phyloP scores from a whole-genome alignment of 1,140 invertebrate genomes.

The Rhizoglyphus robini region DNA sequence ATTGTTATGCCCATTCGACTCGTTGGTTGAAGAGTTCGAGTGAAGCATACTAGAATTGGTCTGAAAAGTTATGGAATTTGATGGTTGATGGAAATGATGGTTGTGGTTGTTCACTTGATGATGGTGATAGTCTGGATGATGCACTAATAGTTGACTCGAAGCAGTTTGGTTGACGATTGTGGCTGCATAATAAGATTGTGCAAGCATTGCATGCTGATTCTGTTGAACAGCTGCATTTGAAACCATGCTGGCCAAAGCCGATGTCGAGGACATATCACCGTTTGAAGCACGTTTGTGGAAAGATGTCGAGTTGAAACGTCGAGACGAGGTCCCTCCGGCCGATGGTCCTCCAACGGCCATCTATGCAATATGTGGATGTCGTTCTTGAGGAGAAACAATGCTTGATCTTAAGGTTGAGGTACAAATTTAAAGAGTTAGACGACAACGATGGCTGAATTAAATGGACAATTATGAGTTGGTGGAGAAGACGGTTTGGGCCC shows the following conservation, averaged over 20 bases:
- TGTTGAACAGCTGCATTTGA: not conserved
- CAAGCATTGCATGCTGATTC: slow-evolving; percentile 4
- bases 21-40: too few relatives aligned
- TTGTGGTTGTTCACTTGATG: not conserved
- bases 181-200: not conserved
- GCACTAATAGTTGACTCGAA: not conserved
- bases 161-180: not conserved
- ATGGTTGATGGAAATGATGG: not conserved
- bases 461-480: too few relatives aligned
- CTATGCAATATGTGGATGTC: not conserved
- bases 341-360: slow-evolving; percentile 4
- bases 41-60: not conserved
- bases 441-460: too few relatives aligned
- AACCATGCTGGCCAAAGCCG: not conserved
- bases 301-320: not conserved
- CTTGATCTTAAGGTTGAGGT: too few relatives aligned
- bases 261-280: not conserved
- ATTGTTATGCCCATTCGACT: slow-evolving; percentile 5
- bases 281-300: not conserved
- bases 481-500: not conserved
- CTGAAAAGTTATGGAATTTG: not conserved
- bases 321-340: not conserved
- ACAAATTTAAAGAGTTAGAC: not conserved
- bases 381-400: not conserved
- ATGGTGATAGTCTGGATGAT: slow-evolving; percentile 10